Conservation (phyloP, 1,140 invertebrate species). For the Agrypnia vestita region DNA sequence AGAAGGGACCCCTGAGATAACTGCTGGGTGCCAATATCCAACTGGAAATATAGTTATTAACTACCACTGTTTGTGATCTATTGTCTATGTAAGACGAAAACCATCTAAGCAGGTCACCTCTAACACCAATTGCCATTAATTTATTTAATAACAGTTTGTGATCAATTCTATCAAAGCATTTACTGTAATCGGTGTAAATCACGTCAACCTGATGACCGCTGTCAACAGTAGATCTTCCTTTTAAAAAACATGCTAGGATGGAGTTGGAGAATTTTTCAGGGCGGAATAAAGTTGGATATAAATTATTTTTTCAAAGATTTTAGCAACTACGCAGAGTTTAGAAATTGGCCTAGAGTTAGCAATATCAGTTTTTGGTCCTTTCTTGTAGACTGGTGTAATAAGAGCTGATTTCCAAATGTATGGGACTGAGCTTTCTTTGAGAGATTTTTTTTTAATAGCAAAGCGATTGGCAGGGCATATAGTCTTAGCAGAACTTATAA, state of each 20-base stretch:
- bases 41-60: too few species aligned
- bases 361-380: constrained; percentile 50
- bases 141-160: too few species aligned
- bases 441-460: constrained; percentile 57
- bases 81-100: too few species aligned
- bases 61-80: too few species aligned
- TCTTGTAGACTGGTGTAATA: constrained; percentile 61
- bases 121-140: too few species aligned
- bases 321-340: constrained; percentile 45
- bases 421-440: constrained; percentile 50
- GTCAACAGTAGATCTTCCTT: too few species aligned
- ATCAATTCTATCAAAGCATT: too few species aligned
- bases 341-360: constrained; percentile 62
- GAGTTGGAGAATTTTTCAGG: neutral
- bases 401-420: constrained; percentile 56
- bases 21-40: too few species aligned
- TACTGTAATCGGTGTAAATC: too few species aligned
- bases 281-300: neutral
- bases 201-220: too few species aligned
- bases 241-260: constrained; percentile 7
- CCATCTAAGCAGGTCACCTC: too few species aligned
- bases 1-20: too few species aligned
- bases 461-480: constrained; percentile 47
- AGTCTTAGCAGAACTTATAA: constrained; percentile 47
- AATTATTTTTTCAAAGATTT: constrained; percentile 45